These are phyloP conservation scores for Ostrea denselamellosa DNA, from an alignment of 1,140 invertebrate genomes.

Conservation along the genomic window DNA sequence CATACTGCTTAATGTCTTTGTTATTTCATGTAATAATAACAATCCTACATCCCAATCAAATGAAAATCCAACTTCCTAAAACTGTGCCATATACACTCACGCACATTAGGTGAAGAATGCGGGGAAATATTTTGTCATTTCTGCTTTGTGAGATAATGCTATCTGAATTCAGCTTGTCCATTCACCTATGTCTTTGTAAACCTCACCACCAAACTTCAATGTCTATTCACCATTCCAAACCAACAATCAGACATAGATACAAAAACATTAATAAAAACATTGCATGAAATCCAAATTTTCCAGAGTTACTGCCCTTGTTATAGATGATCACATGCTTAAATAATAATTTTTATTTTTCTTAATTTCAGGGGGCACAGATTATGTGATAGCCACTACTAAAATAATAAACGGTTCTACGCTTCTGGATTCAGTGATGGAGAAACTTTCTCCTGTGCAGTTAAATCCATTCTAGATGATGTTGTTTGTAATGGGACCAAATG, in stretches of 20 bases:
- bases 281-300: background rate
- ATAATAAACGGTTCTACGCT: constrained; percentile 88
- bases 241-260: too few species aligned
- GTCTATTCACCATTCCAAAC: background rate
- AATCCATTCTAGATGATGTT: constrained; percentile 70
- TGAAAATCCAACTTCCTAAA: background rate
- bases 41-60: background rate
- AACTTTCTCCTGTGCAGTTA: constrained; percentile 67
- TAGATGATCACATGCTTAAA: background rate
- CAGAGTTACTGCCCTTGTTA: background rate
- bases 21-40: background rate
- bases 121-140: too few species aligned
- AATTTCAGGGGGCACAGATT: constrained; percentile 90
- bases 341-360: background rate
- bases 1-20: background rate
- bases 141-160: too few species aligned
- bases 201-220: background rate
- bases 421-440: constrained; percentile 55
- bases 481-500: constrained; percentile 12
- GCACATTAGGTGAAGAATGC: too few species aligned
- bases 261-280: too few species aligned
- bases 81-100: too few species aligned
- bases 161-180: too few species aligned
- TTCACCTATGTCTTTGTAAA: too few species aligned
- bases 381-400: constrained; percentile 95